Evolutionary conservation across 2,113 vertebrate genomes (phyloP), one percentile per base, ranked within the genome.

Genomic region (Paracanthobrama guichenoti): DNA sequence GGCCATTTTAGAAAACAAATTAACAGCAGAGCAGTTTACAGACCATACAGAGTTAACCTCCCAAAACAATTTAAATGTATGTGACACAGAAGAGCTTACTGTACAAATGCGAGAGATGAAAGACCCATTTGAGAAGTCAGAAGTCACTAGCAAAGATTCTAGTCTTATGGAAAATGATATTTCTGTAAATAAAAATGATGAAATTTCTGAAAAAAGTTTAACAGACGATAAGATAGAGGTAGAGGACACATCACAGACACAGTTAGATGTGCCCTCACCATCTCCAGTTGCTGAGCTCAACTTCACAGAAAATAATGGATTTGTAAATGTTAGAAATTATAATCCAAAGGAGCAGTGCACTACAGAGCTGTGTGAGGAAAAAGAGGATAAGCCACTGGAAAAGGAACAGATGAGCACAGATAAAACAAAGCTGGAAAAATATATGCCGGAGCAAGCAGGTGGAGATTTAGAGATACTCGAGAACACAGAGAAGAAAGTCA

Each of bases 71-170:
- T 60, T 46, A 26, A 42, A 62, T 79, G 57, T 26, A 6, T 44
- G 57, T 46, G 35, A 79, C 14, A 79, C 59, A 11, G 57, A 46
- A 18, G 76, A 26, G 22, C 39, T 28, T 44, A 26, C 28, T 46
- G 13, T 46, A 46, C 22, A 62, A 79, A 62, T 62, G n/a, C n/a
- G 2, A 60, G 35, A 26, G 22, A 59, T 26, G 20, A 77, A 22
- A 59, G 20, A 39, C 12, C 10, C 20, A 35, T 77, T 35, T 3
- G 12, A 59, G n/a, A 39, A 59, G 35, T 24, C 39, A 62, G 76
- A 79, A 60, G 76, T 79, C 35, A 79, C 31, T 79, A 20, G 14
- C n/a, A 64, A 46, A 66, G 60, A 50, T 26, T 80, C 26, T 50
- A 31, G 26, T 67, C 24, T 66, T 31, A 31, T 50, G 5, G 26